These are phyloP conservation scores for Murina feae DNA, from an alignment of 2,113 vertebrate genomes.

Conservation along the genomic window DNA sequence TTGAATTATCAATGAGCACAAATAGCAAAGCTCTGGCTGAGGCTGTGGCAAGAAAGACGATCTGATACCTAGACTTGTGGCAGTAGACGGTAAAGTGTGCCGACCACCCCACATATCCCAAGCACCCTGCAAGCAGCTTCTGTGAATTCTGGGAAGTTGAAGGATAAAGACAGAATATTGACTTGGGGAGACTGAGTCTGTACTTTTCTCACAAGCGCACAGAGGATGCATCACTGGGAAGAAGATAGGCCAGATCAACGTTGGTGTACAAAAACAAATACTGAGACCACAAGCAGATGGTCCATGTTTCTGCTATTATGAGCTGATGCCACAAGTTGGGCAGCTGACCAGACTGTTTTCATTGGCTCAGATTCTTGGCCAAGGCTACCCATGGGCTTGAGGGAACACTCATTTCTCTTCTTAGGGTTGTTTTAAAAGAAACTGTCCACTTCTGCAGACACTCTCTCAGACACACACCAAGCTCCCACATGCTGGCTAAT, in stretches of 20 bases:
- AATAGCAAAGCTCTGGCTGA: constrained; percentile 20
- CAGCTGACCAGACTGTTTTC: not conserved
- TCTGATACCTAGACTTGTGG: not conserved
- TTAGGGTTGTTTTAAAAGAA: not conserved
- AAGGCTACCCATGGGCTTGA: not conserved
- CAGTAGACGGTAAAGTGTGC: not conserved
- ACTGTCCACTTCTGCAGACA: not conserved
- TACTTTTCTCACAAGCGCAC: not conserved
- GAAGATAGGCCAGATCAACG: not conserved
- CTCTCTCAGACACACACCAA: not conserved
- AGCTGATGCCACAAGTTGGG: not conserved
- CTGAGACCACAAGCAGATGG: not conserved
- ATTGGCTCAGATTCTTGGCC: not conserved
- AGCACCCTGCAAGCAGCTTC: not conserved
- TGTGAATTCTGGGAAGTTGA: not conserved
- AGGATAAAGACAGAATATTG: not conserved
- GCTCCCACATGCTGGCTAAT: not conserved
- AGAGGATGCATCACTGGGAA: not conserved
- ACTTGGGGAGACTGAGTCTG: not conserved
- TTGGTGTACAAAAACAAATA: not conserved
- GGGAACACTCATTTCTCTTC: not conserved
- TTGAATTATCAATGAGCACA: constrained; percentile 4
- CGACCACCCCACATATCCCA: fast-evolving
- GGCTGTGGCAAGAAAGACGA: constrained; percentile 2
- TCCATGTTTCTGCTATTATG: not conserved